phyloP scores from a whole-genome alignment of 2,888 invertebrate genomes.

The Apotomis capreana region DNA sequence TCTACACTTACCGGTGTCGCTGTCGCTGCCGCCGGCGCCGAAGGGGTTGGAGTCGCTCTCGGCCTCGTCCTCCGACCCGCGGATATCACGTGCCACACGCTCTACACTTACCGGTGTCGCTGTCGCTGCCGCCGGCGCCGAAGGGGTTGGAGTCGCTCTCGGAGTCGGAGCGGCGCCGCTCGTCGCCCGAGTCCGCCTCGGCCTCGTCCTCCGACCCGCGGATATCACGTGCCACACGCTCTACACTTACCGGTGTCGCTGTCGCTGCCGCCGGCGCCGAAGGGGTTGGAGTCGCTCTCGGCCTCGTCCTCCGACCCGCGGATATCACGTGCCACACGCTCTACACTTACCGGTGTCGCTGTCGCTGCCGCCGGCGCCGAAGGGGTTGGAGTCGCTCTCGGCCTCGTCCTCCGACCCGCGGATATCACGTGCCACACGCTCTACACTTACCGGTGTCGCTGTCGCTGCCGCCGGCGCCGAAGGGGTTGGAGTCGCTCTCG shows the following conservation, averaged over 20 bases:
- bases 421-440: conserved; percentile 55
- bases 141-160: conserved; percentile 91
- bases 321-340: conserved; percentile 55
- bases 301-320: conserved; percentile 74
- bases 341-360: conserved; percentile 84
- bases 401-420: conserved; percentile 74
- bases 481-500: conserved; percentile 91
- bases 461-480: conserved; percentile 87
- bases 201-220: conserved; percentile 86
- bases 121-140: conserved; percentile 87
- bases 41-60: conserved; percentile 91
- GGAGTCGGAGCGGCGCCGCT: conserved; percentile 57
- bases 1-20: conserved; percentile 82
- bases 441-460: conserved; percentile 84
- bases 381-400: conserved; percentile 91
- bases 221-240: conserved; percentile 55
- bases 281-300: conserved; percentile 91
- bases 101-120: conserved; percentile 82
- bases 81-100: conserved; percentile 62
- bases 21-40: conserved; percentile 87
- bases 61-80: conserved; percentile 70
- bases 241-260: conserved; percentile 84
- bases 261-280: conserved; percentile 87
- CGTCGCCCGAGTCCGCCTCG: conserved; percentile 61
- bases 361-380: conserved; percentile 87